These are phyloP conservation scores for Nasonia vitripennis DNA, from an alignment of 1,140 invertebrate species.

Conservation along the genomic window DNA sequence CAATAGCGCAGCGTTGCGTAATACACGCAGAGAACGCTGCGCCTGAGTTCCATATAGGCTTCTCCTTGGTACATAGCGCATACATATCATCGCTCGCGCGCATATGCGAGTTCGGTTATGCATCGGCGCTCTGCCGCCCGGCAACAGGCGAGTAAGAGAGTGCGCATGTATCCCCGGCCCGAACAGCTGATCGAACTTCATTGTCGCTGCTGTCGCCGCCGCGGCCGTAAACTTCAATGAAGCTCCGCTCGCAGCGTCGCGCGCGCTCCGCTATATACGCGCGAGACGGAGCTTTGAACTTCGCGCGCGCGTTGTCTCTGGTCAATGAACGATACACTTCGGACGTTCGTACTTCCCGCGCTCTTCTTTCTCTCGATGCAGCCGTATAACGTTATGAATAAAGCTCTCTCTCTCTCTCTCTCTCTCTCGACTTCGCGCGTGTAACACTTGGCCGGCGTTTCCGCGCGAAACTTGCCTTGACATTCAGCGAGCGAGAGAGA, in stretches of 20 bases:
- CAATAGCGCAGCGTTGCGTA: constrained; percentile 39
- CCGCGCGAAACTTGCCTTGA: too few relatives aligned
- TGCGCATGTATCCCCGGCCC: constrained; percentile 37
- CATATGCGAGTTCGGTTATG: not conserved
- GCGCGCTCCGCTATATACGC: not conserved
- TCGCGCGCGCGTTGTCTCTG: not conserved
- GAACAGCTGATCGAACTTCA: constrained; percentile 44
- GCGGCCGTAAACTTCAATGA: constrained; percentile 1
- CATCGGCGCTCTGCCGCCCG: constrained; percentile 40
- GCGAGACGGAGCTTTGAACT: constrained; percentile 8
- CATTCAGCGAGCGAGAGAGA: too few relatives aligned
- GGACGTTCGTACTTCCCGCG: not conserved
- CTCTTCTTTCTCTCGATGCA: constrained; percentile 14
- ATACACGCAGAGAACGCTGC: not conserved
- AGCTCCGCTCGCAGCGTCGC: not conserved
- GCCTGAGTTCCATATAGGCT: not conserved
- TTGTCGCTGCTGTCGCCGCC: not conserved
- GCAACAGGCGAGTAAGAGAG: constrained; percentile 55
- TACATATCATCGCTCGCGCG: not conserved
- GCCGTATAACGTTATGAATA: not conserved
- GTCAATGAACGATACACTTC: not conserved
- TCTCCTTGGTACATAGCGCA: not conserved
- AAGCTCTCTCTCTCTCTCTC: too few relatives aligned
- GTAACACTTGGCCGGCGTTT: too few relatives aligned
- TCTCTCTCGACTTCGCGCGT: too few relatives aligned